Base-by-base conservation (phyloP, 2,113 vertebrate species). In the Gallinago jamesoni region DNA sequence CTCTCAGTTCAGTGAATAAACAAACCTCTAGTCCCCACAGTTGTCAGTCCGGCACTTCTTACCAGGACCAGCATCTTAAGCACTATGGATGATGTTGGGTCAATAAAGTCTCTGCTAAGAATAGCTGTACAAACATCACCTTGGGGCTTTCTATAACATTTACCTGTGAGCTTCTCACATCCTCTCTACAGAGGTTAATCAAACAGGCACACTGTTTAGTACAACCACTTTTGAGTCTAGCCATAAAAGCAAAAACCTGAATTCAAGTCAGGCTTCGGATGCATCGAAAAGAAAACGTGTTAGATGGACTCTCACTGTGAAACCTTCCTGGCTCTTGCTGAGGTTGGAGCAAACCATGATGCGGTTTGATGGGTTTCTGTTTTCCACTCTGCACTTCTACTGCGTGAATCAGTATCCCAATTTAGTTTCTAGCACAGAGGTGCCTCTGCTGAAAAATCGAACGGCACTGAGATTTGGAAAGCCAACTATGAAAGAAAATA, bases 61-160 rank as follows among this genome's bases (percentile, higher is more conserved):
- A 64, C 39, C 84, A 89, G 39, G 72, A 53, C 52, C 31, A 11
- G 59, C 37, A 70, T 75, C 73, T 82, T 53, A 68, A 79, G 52
- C 73, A 57, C 47, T 39, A 77, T 12, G 64, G 52, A 60, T 48
- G 41, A 60, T 79, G 62, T 39, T 93, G 70, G 57, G n/a, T 87
- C 62, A 89, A 87, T 72, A 84, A 84, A 76, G 14, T 16, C 30
- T 66, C 33, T 78, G 89, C 84, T 84, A 89, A 95, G 81, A 94
- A 92, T 87, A 91, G 53, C 84, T 87, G 56, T n/a, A 73, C 56
- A 76, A 94, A 94, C 37, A 82, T n/a, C 1, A 4, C 84, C 84
- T 78, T 52, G n/a, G 66, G 56, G 77, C 47, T 81, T 77, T 67
- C 80, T 84, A 9, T 70, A 68, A 76, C 73, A 45, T 91, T 87